Percentiles rank a stretch among this genome's conserved stretches.
phyloP scores from a whole-genome alignment of 1,140 invertebrate species.

The Hyphantria cunea region DNA sequence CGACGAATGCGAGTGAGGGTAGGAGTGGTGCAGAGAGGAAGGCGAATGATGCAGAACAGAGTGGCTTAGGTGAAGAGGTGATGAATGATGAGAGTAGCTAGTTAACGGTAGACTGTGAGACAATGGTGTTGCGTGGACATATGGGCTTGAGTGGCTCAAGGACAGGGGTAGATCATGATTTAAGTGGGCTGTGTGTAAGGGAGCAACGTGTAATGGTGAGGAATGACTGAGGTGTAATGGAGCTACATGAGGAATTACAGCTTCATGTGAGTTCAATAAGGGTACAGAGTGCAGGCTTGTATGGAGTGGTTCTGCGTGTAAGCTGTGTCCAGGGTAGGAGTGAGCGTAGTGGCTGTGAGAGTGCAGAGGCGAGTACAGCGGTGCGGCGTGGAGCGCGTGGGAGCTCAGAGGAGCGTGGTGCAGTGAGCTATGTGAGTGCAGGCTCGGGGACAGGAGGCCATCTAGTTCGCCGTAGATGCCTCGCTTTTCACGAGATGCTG shows the following conservation, averaged over 20 bases:
- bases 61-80: background rate
- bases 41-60: background rate
- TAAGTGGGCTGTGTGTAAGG: background rate
- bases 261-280: background rate
- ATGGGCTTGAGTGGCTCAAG: background rate
- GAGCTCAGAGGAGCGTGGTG: background rate
- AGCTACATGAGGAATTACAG: background rate
- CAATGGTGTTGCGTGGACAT: background rate
- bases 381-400: background rate
- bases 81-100: constrained; percentile 1
- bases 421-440: background rate
- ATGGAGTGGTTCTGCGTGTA: background rate
- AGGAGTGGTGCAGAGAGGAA: background rate
- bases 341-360: background rate
- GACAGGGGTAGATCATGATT: background rate
- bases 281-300: background rate
- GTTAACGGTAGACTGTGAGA: no score
- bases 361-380: background rate
- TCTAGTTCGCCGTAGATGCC: background rate
- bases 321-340: background rate
- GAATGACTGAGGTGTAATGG: background rate
- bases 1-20: background rate
- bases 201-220: background rate
- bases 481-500: background rate
- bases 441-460: background rate